Conservation (phyloP, 2,888 invertebrate genomes). For the Hemaris fuciformis region DNA sequence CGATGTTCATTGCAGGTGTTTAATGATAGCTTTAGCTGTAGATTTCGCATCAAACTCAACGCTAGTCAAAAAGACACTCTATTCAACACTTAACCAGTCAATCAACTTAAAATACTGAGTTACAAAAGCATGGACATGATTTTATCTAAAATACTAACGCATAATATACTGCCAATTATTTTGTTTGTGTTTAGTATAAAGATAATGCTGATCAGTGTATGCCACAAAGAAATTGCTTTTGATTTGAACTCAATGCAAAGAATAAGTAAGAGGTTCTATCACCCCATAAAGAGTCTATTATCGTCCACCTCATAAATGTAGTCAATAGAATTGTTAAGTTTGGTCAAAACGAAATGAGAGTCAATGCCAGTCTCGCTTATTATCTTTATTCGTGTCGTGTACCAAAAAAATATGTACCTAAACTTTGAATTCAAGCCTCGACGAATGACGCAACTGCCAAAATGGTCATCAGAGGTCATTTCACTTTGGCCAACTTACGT, state of each 20-base stretch:
- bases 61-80: neutral
- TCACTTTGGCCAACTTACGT: conserved; percentile 80
- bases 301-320: conserved; percentile 4
- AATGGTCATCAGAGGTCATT: conserved; percentile 79
- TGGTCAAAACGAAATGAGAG: conserved; percentile 4
- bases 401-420: conserved; percentile 29
- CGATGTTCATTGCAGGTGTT: neutral
- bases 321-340: conserved; percentile 4
- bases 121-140: too few species aligned
- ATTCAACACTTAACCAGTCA: too few species aligned
- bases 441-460: conserved; percentile 74
- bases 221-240: neutral
- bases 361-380: conserved; percentile 18
- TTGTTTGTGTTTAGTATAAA: neutral
- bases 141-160: too few species aligned
- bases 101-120: neutral
- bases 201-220: neutral
- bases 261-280: neutral
- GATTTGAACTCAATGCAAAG: neutral
- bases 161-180: too few species aligned
- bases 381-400: conserved; percentile 44
- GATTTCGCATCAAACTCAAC: neutral
- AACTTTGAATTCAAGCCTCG: conserved; percentile 61
- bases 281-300: conserved; percentile 4
- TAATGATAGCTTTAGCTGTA: neutral